Conservation (phyloP, 1,140 invertebrate species). For the Camponotus vicinus region DNA sequence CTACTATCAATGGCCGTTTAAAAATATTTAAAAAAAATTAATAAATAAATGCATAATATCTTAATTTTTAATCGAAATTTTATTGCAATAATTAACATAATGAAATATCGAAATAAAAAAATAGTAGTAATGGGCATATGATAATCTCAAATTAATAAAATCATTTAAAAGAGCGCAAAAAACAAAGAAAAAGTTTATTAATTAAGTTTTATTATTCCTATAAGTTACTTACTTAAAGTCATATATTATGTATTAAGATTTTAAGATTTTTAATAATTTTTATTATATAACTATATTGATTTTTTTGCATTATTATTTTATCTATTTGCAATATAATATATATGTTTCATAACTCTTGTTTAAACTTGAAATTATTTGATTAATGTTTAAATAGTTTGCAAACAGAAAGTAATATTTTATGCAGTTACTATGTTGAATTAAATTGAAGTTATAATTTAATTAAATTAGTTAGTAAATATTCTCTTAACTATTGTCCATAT, state of each 20-base stretch:
- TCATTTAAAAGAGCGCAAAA: too few relatives aligned
- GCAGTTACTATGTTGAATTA: not conserved
- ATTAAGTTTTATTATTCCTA: too few relatives aligned
- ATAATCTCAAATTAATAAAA: not conserved
- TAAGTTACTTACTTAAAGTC: too few relatives aligned
- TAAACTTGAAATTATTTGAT: not conserved
- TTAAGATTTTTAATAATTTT: not conserved
- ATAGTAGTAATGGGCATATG: not conserved
- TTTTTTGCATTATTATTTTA: not conserved
- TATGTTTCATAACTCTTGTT: too few relatives aligned
- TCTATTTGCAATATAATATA: not conserved
- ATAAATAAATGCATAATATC: too few relatives aligned
- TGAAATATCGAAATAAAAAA: too few relatives aligned
- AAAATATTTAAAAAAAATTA: too few relatives aligned
- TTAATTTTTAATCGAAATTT: too few relatives aligned
- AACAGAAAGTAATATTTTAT: not conserved
- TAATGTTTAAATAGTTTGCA: not conserved
- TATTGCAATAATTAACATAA: too few relatives aligned
- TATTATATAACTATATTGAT: not conserved
- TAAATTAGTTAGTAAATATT: constrained; percentile 17
- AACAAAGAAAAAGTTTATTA: too few relatives aligned
- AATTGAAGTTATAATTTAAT: constrained; percentile 3
- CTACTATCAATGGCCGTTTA: too few relatives aligned
- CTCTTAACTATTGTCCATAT: not conserved
- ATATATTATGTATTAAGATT: not conserved